Base-by-base conservation (phyloP, 2,888 invertebrate species). In the Cactoblastis cactorum region DNA sequence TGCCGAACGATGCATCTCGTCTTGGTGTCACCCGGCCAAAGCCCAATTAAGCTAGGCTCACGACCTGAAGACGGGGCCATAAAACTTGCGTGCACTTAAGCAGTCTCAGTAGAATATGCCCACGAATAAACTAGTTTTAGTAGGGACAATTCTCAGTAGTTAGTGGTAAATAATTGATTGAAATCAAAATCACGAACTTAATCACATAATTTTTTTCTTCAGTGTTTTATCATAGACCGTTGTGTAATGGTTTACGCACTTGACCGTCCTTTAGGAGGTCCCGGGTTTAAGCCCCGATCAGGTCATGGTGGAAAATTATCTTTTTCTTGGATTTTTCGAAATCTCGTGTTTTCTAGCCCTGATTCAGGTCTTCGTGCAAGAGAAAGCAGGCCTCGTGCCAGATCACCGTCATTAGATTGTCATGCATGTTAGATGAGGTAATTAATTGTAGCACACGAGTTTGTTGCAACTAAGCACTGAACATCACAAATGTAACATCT, bases 21-120 rank as follows among this genome's bases (percentile, higher is more conserved):
- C 77, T 80, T 80, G 82, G 80, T 87, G 87, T 87, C 87, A 86
- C 79, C 83, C 84, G 77, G 80, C 80, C 80, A 73, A 77, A 78
- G 79, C 77, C 86, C 88, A 89, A 89, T 88, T 89, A 89, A 86
- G 82, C 86, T 81, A 77, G 77, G 78, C 88, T 85, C 88, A 88
- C 88, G 88, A 88, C 88, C 88, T 84, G 76, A 56, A 53, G 48
- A 58, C 54, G 45, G 69, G 71, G 82, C 81, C 65, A 56, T 32
- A 41, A 64, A 67, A 54, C 47, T 5, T 55, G 75, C 76, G 15
- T 43, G 17, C 17, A 3, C 28, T 28, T 6, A 28, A 17, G 2
- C 35, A 47, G 22, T 37, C n/a, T 14, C n/a, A 38, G 5, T 35
- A 6, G 12, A 33, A 15, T 28, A n/a, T n/a, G n/a, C n/a, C n/a